Evolutionary conservation across 2,888 invertebrate genomes (phyloP), one percentile per base, ranked within the genome.

Genomic region (Protonemura montana): DNA sequence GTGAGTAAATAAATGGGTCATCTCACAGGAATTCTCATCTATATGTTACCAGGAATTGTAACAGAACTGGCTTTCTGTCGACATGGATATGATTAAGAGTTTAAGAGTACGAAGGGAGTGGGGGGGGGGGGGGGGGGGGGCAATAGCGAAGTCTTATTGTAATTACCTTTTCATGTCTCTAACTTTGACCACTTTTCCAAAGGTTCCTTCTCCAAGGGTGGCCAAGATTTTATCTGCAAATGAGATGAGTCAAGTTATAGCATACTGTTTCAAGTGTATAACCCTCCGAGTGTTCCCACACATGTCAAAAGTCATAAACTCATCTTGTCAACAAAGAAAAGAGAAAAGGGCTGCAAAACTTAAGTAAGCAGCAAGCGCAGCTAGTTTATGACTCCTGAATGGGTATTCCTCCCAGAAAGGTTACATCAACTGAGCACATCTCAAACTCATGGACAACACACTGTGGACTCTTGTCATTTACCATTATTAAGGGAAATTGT

Each of bases 101-200:
- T 41, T 5, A 5, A 5, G 13, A 41, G 41, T 41, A 13, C 41
- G 6, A 41, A 41, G 41, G 5, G 41, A n/a, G 41, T 41, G 41
- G 13, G 5, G 41, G 41, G 13, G 41, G 41, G 41, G 6, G 13
- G 41, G 41, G 13, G 41, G 13, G 5, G 13, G 41, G 41, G 5
- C 41, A 41, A 41, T 13, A 41, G 41, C 41, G 13, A 5, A 41
- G 6, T 41, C 13, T 13, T 59, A 6, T 59, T 26, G 86, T 89
- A 95, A 96, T 95, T 93, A 98, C 98, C 96, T 97, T 94, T 97
- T 96, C 91, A 97, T 93, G 93, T 99, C 99, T 93, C 97, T 97
- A 93, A 98, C 98, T 94, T 99, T 97, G 91, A 99, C 98, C 91
- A 99, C 99, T 94, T 99, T 99, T 92, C 99, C 99, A 95, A 99